These are phyloP conservation scores for Chrysina gloriosa DNA, from an alignment of 2,888 invertebrate genomes.

Conservation along the genomic window DNA sequence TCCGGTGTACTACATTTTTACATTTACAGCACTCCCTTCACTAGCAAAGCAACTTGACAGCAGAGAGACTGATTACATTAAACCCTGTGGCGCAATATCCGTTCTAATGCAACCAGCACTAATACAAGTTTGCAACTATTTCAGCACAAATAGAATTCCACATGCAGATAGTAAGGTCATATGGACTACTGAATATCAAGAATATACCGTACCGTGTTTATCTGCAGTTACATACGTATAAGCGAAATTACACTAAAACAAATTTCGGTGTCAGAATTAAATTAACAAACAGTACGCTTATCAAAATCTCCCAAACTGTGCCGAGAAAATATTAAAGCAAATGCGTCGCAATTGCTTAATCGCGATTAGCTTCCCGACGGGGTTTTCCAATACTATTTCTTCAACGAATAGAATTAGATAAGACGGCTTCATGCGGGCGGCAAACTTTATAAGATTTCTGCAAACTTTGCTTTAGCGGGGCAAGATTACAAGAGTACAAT, in stretches of 20 bases:
- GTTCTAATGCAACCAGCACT: too few relatives aligned
- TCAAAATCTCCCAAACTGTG: constrained; percentile 8
- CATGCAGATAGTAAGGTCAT: too few relatives aligned
- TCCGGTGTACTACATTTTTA: too few relatives aligned
- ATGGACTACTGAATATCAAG: too few relatives aligned
- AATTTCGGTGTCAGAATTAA: constrained; percentile 13
- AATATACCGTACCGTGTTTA: too few relatives aligned
- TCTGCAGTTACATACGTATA: background rate
- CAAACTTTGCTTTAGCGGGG: background rate
- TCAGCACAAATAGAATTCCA: too few relatives aligned
- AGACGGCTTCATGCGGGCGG: constrained; percentile 11
- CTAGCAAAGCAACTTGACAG: too few relatives aligned
- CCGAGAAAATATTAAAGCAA: constrained; percentile 27
- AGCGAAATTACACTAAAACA: background rate
- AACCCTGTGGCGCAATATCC: too few relatives aligned
- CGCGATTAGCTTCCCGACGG: background rate
- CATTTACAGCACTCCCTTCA: too few relatives aligned
- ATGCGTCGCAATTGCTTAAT: constrained; percentile 17
- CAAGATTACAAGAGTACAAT: constrained; percentile 14
- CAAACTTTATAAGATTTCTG: constrained; percentile 1
- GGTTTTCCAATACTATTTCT: constrained; percentile 9
- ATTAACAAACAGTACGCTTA: constrained; percentile 33
- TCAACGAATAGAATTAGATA: constrained; percentile 14
- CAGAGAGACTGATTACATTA: too few relatives aligned
- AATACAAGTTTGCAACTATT: too few relatives aligned